Percentiles rank a stretch among this genome's conserved stretches.
phyloP scores from a whole-genome alignment of 2,797 vertebrate species.

The Micropoecilia bifurca region DNA sequence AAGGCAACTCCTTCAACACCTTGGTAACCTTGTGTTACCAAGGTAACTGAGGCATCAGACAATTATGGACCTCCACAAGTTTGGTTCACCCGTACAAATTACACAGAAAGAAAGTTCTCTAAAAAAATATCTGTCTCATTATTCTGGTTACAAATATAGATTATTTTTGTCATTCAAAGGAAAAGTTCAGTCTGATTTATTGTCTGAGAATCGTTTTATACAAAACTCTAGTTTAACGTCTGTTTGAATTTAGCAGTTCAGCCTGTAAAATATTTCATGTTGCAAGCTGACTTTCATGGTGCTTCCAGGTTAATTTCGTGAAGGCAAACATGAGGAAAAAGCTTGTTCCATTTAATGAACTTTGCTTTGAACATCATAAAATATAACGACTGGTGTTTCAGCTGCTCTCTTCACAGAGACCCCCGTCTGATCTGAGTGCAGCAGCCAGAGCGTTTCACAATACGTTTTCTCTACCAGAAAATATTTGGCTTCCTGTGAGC shows the following conservation, averaged over 20 bases:
- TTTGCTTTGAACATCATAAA: neutral
- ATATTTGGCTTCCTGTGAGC: neutral
- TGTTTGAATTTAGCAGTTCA: neutral
- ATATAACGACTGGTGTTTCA: neutral
- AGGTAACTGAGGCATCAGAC: neutral
- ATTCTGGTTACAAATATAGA: neutral
- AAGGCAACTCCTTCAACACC: neutral
- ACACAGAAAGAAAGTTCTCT: neutral
- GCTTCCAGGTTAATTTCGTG: neutral
- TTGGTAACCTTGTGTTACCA: neutral
- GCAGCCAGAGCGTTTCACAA: neutral
- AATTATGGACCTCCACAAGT: neutral
- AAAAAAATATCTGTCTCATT: neutral
- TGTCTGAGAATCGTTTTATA: neutral
- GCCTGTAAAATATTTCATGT: neutral
- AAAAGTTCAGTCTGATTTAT: neutral
- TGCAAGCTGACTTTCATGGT: neutral
- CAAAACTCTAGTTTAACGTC: neutral
- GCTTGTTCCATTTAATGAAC: neutral
- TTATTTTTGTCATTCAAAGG: neutral
- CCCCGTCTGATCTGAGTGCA: neutral
- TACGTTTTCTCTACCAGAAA: neutral
- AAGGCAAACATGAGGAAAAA: neutral
- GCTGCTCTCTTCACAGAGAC: neutral
- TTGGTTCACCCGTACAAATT: neutral